Conservation (phyloP, 2,888 invertebrate genomes). For the Oeneis ivallda region DNA sequence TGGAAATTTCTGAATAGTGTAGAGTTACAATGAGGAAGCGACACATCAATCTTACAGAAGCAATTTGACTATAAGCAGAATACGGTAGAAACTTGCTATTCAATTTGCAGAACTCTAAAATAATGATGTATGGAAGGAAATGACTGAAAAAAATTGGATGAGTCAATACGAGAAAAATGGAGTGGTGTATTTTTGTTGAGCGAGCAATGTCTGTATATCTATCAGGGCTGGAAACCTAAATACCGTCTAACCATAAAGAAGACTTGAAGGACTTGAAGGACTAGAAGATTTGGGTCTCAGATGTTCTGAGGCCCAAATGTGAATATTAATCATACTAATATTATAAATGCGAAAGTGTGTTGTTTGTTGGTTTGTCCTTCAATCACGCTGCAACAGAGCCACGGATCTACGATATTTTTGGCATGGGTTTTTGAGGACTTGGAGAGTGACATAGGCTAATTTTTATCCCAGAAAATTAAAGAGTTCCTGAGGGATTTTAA, state of each 20-base stretch:
- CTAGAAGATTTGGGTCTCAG: no score
- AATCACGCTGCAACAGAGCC: no score
- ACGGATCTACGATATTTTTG: no score
- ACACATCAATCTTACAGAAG: slow-evolving; percentile 66
- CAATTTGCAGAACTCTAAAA: slow-evolving; percentile 30
- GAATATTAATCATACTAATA: no score
- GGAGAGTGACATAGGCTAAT: no score
- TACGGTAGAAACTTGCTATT: slow-evolving; percentile 50
- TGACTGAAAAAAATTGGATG: neutral
- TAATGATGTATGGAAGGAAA: neutral
- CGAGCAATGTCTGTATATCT: neutral
- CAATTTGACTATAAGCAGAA: slow-evolving; percentile 61
- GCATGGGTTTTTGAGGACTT: no score
- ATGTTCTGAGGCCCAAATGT: neutral
- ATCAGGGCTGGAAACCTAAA: neutral
- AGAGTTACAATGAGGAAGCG: slow-evolving; percentile 47
- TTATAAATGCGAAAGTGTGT: no score
- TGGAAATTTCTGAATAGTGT: slow-evolving; percentile 52
- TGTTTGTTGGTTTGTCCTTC: no score
- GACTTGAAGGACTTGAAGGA: no score
- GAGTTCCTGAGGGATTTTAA: no score
- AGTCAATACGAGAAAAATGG: neutral
- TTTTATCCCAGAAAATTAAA: no score
- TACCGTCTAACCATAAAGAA: neutral
- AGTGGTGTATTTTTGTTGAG: neutral